phyloP scores from a whole-genome alignment of 2,888 invertebrate genomes.

The Trichopria drosophilae region DNA sequence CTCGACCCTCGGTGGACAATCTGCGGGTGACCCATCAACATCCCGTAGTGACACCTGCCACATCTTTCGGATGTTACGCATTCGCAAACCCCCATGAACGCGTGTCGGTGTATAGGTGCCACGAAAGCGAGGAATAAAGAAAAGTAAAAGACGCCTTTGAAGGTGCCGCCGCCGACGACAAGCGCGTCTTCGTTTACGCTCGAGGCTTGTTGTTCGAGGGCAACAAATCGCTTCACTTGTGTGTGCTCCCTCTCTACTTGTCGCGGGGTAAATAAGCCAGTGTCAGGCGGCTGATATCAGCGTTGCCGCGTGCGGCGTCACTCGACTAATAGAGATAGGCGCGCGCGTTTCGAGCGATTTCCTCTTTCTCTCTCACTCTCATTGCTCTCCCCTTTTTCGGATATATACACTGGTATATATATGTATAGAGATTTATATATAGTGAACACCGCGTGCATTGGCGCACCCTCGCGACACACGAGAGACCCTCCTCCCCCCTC shows the following conservation, averaged over 20 bases:
- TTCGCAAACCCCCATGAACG: no score
- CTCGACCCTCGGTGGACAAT: no score
- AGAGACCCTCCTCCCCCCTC: conserved; percentile 30
- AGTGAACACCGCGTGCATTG: no score
- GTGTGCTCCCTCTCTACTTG: conserved; percentile 33
- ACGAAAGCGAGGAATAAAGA: no score
- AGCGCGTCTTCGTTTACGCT: conserved; percentile 36
- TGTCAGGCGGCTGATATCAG: conserved; percentile 45
- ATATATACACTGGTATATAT: no score
- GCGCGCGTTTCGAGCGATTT: conserved; percentile 48
- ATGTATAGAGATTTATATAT: no score
- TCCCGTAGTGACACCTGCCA: no score
- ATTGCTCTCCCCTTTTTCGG: conserved; percentile 37
- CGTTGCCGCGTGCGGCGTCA: conserved; percentile 48
- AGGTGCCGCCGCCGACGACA: conserved; percentile 43
- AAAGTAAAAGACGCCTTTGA: no score
- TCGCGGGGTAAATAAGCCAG: conserved; percentile 47
- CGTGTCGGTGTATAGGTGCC: no score
- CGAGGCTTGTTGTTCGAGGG: conserved; percentile 40
- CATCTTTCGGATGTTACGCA: no score
- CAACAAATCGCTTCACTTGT: conserved; percentile 42
- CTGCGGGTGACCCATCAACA: no score
- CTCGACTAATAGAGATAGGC: conserved; percentile 57
- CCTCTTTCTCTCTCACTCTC: conserved; percentile 40
- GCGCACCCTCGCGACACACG: conserved; percentile 37